A percentile compares a stretch with the other conserved stretches of the same genome.
Conservation (phyloP, 2,797 vertebrate species). For the Lates japonicus region DNA sequence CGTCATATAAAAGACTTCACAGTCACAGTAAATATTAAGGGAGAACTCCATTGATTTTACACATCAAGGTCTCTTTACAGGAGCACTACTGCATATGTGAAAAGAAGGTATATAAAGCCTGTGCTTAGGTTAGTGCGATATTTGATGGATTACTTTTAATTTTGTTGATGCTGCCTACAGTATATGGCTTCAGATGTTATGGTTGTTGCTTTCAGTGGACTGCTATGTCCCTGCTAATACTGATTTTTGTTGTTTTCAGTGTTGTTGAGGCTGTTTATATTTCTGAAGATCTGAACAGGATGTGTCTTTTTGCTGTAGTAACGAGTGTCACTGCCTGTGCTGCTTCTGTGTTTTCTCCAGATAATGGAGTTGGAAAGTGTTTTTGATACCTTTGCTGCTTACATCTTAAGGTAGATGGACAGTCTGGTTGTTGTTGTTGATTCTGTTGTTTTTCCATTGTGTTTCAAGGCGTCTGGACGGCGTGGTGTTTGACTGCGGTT, state of each 20-base stretch:
- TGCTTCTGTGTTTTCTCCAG: neutral
- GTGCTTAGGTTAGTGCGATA: too few relatives aligned
- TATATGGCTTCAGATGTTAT: neutral
- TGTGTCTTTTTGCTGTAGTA: neutral
- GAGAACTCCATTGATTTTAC: neutral
- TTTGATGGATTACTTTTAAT: neutral
- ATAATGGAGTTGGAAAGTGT: neutral
- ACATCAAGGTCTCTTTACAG: neutral
- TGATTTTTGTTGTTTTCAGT: neutral
- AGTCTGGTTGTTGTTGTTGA: neutral
- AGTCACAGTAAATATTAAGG: neutral
- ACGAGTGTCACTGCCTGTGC: neutral
- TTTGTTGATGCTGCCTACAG: neutral
- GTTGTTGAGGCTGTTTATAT: neutral
- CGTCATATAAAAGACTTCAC: neutral
- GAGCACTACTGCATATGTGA: neutral
- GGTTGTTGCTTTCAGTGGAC: neutral
- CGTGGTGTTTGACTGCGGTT: slow-evolving; percentile 96
- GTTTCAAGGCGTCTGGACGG: slow-evolving; percentile 91
- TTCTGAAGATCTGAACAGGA: neutral
- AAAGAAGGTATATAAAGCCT: neutral
- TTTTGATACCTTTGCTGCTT: neutral
- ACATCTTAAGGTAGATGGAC: neutral
- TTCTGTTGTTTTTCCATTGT: slow-evolving; percentile 16
- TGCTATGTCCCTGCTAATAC: neutral